Percentiles rank a stretch among this genome's conserved stretches.
phyloP scores from a whole-genome alignment of 2,888 invertebrate species.

The Globia sparganii region DNA sequence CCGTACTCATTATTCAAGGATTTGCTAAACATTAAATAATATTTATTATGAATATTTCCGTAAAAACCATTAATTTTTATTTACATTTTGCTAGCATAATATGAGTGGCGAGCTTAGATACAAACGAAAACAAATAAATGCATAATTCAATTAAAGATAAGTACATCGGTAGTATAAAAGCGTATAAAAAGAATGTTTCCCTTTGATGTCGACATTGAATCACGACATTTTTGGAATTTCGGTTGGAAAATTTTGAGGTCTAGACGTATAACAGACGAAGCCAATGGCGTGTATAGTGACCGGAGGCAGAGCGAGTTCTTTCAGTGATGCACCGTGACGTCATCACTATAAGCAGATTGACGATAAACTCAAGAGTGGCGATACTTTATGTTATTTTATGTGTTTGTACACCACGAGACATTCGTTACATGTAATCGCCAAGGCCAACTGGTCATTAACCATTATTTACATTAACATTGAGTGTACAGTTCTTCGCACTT shows the following conservation, averaged over 20 bases:
- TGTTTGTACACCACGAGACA: conserved; percentile 45
- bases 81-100: conserved; percentile 42
- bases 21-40: conserved; percentile 42
- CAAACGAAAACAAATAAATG: conserved; percentile 30
- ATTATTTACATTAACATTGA: conserved; percentile 58
- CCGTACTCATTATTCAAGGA: conserved; percentile 46
- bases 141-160: conserved; percentile 13
- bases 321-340: conserved; percentile 77
- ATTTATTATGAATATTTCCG: conserved; percentile 49
- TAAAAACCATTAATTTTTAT: conserved; percentile 40
- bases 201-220: conserved; percentile 32
- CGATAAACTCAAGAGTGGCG: conserved; percentile 25
- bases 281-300: conserved; percentile 43
- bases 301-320: conserved; percentile 63
- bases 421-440: conserved; percentile 58
- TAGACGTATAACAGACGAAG: conserved; percentile 62
- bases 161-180: conserved; percentile 15
- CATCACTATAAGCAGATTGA: conserved; percentile 71
- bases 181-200: conserved; percentile 14
- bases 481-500: conserved; percentile 56
- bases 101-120: conserved; percentile 27
- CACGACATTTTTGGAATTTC: conserved; percentile 46
- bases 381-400: conserved; percentile 48
- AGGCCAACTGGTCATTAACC: conserved; percentile 67
- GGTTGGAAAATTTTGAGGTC: conserved; percentile 34